Conservation (phyloP, 2,113 vertebrate genomes). For the Salvelinus fontinalis region DNA sequence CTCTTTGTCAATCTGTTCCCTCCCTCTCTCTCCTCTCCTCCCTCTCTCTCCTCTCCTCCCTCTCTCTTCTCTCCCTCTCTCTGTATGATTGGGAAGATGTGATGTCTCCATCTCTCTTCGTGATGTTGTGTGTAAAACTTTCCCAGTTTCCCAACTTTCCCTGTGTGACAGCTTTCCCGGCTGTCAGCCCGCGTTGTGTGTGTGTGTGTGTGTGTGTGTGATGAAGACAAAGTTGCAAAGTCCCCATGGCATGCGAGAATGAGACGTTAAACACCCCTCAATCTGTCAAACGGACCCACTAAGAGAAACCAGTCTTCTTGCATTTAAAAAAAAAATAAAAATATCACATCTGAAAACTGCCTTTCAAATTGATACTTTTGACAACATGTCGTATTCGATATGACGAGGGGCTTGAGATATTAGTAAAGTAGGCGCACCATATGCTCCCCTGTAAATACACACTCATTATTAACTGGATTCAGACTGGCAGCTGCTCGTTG, state of each 20-base stretch:
- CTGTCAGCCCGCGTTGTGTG: conserved; percentile 51
- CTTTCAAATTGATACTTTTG: conserved; percentile 71
- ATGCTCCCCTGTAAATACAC: conserved; percentile 56
- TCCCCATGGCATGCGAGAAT: conserved; percentile 62
- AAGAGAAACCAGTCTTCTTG: conserved; percentile 60
- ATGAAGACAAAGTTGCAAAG: conserved; percentile 39
- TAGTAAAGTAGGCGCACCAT: conserved; percentile 60
- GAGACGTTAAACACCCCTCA: conserved; percentile 74
- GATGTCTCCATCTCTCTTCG: conserved; percentile 50
- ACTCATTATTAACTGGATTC: conserved; percentile 59
- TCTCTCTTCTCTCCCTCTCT: conserved; percentile 39
- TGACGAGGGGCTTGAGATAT: conserved; percentile 71
- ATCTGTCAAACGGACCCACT: conserved; percentile 60
- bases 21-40: conserved; percentile 54
- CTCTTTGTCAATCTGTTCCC: background rate
- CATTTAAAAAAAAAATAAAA: too few species aligned
- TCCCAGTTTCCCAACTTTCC: conserved; percentile 60
- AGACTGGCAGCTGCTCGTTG: conserved; percentile 67
- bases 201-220: background rate
- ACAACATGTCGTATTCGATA: conserved; percentile 66
- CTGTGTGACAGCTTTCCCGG: conserved; percentile 66
- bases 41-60: conserved; percentile 55
- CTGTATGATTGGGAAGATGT: conserved; percentile 68
- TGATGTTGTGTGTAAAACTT: conserved; percentile 32
- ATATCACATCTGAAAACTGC: background rate